Evolutionary conservation across 2,797 vertebrate genomes (phyloP).

Genomic region (Bovichtus variegatus): DNA sequence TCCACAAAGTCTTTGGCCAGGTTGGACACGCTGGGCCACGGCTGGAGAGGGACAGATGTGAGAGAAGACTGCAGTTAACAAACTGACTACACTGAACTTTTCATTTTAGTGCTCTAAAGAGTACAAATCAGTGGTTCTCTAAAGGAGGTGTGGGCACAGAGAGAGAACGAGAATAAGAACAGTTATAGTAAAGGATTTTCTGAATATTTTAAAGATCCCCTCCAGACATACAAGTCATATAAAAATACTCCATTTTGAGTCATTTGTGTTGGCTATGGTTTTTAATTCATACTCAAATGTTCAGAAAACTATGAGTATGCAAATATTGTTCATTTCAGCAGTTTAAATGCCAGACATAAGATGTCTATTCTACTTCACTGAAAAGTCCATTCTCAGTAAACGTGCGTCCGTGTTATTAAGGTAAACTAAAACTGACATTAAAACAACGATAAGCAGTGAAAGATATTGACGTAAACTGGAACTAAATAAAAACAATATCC

Average conservation of each 20-base stretch:
- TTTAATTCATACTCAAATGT: neutral
- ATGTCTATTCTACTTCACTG: neutral
- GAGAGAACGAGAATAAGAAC: neutral
- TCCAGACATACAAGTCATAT: neutral
- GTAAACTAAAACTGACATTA: too few relatives aligned
- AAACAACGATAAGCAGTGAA: too few relatives aligned
- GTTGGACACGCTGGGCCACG: conserved; percentile 99
- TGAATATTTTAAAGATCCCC: neutral
- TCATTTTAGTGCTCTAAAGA: neutral
- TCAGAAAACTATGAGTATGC: neutral
- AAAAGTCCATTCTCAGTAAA: neutral
- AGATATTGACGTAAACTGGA: too few relatives aligned
- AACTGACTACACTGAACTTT: neutral
- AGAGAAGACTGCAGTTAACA: neutral
- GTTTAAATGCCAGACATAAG: neutral
- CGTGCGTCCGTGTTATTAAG: too few relatives aligned
- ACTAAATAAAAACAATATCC: too few relatives aligned
- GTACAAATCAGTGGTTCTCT: neutral
- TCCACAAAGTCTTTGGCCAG: conserved; percentile 99
- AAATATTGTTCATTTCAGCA: neutral
- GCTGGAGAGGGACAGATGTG: conserved; percentile 79
- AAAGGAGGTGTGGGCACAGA: neutral
- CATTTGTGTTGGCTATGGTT: neutral
- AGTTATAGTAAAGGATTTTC: neutral
- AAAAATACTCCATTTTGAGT: neutral